phyloP scores from a whole-genome alignment of 1,140 invertebrate species.

The Ceratoteleas bidentatus region DNA sequence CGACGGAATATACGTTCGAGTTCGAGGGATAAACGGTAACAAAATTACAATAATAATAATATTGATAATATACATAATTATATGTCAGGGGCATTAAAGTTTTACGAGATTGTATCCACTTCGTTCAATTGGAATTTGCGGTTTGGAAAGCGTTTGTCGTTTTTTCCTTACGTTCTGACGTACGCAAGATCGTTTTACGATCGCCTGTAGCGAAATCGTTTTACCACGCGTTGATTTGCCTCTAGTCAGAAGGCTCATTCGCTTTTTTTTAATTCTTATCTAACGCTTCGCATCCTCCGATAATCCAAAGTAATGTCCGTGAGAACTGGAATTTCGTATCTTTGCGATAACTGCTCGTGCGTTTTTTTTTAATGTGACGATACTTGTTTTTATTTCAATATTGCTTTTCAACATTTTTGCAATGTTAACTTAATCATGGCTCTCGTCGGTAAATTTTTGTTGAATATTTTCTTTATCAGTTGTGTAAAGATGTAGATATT shows the following conservation, averaged over 20 bases:
- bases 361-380: slow-evolving; percentile 9
- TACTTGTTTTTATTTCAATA: too few species aligned
- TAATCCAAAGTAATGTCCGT: slow-evolving; percentile 53
- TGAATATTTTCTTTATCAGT: too few species aligned
- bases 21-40: slow-evolving; percentile 4
- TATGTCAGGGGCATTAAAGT: slow-evolving; percentile 39
- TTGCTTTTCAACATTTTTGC: too few species aligned
- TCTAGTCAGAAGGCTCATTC: slow-evolving; percentile 42
- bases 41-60: slow-evolving; percentile 24
- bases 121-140: slow-evolving; percentile 56
- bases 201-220: slow-evolving; percentile 58
- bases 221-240: slow-evolving; percentile 59
- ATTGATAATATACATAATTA: slow-evolving; percentile 34
- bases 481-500: too few species aligned
- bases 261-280: slow-evolving; percentile 62
- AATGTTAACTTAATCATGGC: too few species aligned
- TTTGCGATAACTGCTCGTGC: slow-evolving; percentile 25
- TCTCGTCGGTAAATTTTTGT: too few species aligned
- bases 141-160: slow-evolving; percentile 51
- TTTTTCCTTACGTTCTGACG: slow-evolving; percentile 56
- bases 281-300: slow-evolving; percentile 51
- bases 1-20: not conserved
- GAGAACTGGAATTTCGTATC: slow-evolving; percentile 53
- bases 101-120: slow-evolving; percentile 51
- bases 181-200: slow-evolving; percentile 65